Percentiles rank a stretch among this genome's conserved stretches.
These are phyloP conservation scores for Hyalella azteca DNA, from an alignment of 2,888 invertebrate genomes.

Conservation along the genomic window DNA sequence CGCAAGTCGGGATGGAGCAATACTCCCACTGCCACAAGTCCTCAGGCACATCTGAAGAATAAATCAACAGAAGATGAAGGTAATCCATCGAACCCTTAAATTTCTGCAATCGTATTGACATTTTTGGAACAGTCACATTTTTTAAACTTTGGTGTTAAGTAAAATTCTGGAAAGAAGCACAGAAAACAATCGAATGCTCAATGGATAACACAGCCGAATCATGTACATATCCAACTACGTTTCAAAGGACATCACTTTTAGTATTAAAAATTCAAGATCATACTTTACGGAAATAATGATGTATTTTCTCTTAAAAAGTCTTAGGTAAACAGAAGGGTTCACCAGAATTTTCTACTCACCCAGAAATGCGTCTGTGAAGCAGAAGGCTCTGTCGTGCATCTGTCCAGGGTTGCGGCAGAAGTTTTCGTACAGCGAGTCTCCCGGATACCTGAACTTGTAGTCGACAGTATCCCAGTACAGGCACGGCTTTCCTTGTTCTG, in stretches of 20 bases:
- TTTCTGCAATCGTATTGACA: neutral
- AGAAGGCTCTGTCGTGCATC: constrained; percentile 43
- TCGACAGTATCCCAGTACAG: constrained; percentile 40
- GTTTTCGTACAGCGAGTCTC: constrained; percentile 29
- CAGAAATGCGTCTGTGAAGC: constrained; percentile 44
- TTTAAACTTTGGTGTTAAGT: neutral
- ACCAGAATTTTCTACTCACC: constrained; percentile 10
- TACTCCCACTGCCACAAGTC: constrained; percentile 46
- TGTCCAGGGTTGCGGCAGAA: constrained; percentile 39
- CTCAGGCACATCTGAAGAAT: constrained; percentile 33
- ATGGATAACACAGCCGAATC: no score
- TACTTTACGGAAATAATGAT: neutral
- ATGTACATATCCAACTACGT: no score
- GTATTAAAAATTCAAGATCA: neutral
- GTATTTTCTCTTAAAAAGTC: neutral
- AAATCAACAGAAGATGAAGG: no score
- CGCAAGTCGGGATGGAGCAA: constrained; percentile 38
- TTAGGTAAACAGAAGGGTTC: neutral
- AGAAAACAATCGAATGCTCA: neutral
- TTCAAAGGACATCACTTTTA: neutral
- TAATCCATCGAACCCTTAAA: no score
- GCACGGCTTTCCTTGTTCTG: constrained; percentile 43
- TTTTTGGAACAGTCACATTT: neutral
- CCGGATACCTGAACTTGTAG: constrained; percentile 37
- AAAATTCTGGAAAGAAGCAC: neutral